Base-by-base conservation (phyloP, 2,113 vertebrate genomes). In the Syngnathoides biaculeatus region DNA sequence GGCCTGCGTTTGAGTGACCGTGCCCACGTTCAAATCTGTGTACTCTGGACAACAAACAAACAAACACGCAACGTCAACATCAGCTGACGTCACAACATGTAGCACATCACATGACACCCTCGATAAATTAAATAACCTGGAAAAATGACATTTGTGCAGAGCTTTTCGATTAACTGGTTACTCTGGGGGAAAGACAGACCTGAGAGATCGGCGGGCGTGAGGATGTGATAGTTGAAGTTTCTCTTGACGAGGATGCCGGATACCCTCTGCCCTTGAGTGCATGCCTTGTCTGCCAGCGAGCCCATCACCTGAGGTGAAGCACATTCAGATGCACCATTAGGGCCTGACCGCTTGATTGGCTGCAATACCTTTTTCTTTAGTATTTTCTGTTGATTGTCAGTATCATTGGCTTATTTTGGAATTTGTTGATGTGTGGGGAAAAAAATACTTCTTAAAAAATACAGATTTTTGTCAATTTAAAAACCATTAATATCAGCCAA, bases 221-320 rank as follows among this genome's bases (percentile, higher is more conserved):
- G 94, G 72, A 99, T 98, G 83, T 99, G 97, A 78, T 99, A 99
- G 84, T 94, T 99, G 84, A 99, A 99, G 90, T 99, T 96, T 67
- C 95, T 93, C 69, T 99, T 99, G 73, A 99, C 95, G 4, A 99
- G 92, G 78, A 99, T 99, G 64, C 97, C 97, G 7, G 97, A 99
- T 71, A 99, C 94, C 40, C 94, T 91, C 81, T 98, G 94, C 67
- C 94, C 95, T 86, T 99, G 97, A 56, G 89, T 84, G 70, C 95
- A 95, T 84, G 96, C 96, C 88, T 92, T 95, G 89, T 98, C 96
- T 14, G 96, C 95, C 79, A 99, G 92, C 39, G 87, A 94, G 27
- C 96, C 97, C 97, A 99, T 99, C 60, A 99, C 97, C 97, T 97
- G 77, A 72, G 73, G 58, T 20, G 86, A 14, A 72, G 64, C 74